phyloP scores from a whole-genome alignment of 1,140 invertebrate species.

The Leptinotarsa undecemlineata region DNA sequence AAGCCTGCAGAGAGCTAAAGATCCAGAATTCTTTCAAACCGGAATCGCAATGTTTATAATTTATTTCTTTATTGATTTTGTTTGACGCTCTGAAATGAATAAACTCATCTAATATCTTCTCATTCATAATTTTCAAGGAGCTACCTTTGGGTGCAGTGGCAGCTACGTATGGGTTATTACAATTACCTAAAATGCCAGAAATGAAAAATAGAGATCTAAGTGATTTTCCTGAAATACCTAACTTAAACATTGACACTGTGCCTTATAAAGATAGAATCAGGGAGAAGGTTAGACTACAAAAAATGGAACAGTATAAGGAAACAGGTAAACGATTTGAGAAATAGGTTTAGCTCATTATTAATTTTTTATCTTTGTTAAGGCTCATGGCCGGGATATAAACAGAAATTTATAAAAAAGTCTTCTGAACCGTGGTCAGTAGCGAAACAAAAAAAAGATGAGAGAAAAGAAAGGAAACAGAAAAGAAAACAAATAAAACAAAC shows the following conservation, averaged over 20 bases:
- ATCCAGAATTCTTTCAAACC: too few relatives aligned
- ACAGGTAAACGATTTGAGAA: slow-evolving; percentile 61
- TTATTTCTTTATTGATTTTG: too few relatives aligned
- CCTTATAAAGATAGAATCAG: slow-evolving; percentile 81
- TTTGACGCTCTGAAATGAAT: too few relatives aligned
- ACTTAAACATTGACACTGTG: slow-evolving; percentile 76
- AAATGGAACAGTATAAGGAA: slow-evolving; percentile 71
- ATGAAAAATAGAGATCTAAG: slow-evolving; percentile 70
- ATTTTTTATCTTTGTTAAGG: slow-evolving; percentile 29
- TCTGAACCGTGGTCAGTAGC: slow-evolving; percentile 80
- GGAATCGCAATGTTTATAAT: too few relatives aligned
- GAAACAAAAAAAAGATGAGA: slow-evolving; percentile 75
- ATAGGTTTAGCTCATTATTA: too few relatives aligned
- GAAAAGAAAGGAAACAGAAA: slow-evolving; percentile 65
- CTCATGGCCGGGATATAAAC: slow-evolving; percentile 73
- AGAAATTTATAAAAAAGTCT: slow-evolving; percentile 61
- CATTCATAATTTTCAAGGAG: slow-evolving; percentile 59
- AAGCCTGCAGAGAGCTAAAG: too few relatives aligned
- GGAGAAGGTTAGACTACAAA: slow-evolving; percentile 74
- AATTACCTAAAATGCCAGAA: slow-evolving; percentile 94
- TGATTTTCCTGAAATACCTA: slow-evolving; percentile 67
- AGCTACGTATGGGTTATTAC: slow-evolving; percentile 84
- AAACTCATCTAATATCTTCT: too few relatives aligned
- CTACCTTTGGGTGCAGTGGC: slow-evolving; percentile 86
- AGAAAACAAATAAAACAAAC: slow-evolving; percentile 61